Conservation (phyloP, 1,140 invertebrate species). For the Drosophila sp. region DNA sequence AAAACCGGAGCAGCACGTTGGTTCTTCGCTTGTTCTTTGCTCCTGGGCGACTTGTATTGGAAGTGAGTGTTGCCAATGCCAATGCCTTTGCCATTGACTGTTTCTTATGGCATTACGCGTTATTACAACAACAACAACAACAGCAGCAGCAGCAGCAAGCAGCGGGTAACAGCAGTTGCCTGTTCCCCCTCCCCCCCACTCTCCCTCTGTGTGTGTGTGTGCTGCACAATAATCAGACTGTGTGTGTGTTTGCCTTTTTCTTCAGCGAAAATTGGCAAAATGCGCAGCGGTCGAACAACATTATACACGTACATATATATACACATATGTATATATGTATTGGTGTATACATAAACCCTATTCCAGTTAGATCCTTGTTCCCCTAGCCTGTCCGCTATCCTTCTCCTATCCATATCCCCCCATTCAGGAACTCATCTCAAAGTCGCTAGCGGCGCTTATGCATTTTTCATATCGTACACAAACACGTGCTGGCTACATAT, state of each 20-base stretch:
- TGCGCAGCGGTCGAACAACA: constrained; percentile 61
- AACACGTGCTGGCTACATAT: constrained; percentile 70
- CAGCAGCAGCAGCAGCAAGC: constrained; percentile 16
- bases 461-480: constrained; percentile 72
- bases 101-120: constrained; percentile 66
- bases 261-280: constrained; percentile 66
- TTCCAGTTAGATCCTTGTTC: neutral
- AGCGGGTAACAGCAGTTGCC: constrained; percentile 62
- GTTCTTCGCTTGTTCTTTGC: constrained; percentile 42
- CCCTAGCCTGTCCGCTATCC: neutral
- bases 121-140: constrained; percentile 58
- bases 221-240: constrained; percentile 65
- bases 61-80: constrained; percentile 30
- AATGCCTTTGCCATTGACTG: constrained; percentile 35
- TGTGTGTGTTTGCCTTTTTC: constrained; percentile 31
- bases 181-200: constrained; percentile 20
- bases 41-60: constrained; percentile 59
- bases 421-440: constrained; percentile 16
- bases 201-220: constrained; percentile 19
- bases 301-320: constrained; percentile 36
- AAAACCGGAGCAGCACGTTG: constrained; percentile 66
- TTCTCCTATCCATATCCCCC: constrained; percentile 5
- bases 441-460: constrained; percentile 66
- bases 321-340: neutral
- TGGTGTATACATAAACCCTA: constrained; percentile 26